phyloP scores from a whole-genome alignment of 2,113 vertebrate genomes.

The Salvator merianae region DNA sequence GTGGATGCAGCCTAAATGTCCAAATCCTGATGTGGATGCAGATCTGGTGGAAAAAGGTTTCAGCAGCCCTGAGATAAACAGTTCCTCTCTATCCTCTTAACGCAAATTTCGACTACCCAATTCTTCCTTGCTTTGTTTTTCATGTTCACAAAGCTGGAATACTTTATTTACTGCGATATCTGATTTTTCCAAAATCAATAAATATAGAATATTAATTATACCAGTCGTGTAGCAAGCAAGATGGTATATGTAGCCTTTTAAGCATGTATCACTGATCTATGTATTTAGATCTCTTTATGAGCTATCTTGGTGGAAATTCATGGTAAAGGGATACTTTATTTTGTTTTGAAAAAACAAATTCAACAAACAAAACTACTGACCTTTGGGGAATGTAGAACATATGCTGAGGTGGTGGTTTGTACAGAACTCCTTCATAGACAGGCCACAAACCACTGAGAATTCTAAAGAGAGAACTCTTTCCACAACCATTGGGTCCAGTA shows the following conservation, averaged over 20 bases:
- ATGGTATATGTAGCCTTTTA: background rate
- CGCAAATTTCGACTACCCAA: background rate
- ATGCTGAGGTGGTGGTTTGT: conserved; percentile 92
- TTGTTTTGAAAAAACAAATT: background rate
- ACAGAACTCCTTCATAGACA: conserved; percentile 90
- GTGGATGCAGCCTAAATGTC: no score
- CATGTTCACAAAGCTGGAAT: background rate
- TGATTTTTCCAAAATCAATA: background rate
- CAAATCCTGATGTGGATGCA: no score
- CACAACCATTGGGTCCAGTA: conserved; percentile 97
- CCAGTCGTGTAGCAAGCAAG: background rate
- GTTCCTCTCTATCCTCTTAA: background rate
- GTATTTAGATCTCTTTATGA: background rate
- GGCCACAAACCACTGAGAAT: conserved; percentile 98
- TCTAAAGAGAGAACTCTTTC: conserved; percentile 97
- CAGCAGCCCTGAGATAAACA: background rate
- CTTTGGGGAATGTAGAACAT: conserved; percentile 99
- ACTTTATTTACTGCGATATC: background rate
- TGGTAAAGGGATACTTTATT: background rate
- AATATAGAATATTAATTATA: background rate
- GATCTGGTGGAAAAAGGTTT: no score
- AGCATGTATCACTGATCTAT: background rate
- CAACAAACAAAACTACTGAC: conserved; percentile 68
- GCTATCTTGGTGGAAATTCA: background rate
- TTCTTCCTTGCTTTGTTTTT: background rate